Evolutionary conservation across 2,113 vertebrate genomes (phyloP), one percentile per base, ranked within the genome.

Genomic region (Cynocephalus volans): DNA sequence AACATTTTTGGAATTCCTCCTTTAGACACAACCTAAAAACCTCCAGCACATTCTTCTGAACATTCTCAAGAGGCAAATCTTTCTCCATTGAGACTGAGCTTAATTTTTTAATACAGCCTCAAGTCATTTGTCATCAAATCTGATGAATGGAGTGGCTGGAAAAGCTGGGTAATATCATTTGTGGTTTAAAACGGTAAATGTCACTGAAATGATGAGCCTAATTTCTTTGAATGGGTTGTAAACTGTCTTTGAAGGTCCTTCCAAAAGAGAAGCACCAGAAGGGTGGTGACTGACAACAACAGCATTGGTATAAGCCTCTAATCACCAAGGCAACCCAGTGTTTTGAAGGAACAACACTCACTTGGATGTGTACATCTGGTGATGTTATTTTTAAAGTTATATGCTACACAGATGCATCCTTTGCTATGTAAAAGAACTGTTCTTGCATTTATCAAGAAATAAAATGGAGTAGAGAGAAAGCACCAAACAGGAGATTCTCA

Each of bases 211-310:
- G 28, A 86, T 79, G 33, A 73, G 36, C 12, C n/a, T 80, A 48
- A 75, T 92, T 92, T 69, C 80, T 90, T 80, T 58, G 58, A 79
- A 76, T 87, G n/a, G 26, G 75, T 54, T 96, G 19, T 80, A 80
- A 90, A 94, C 36, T 89, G 92, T 17, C 82, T 93, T 89, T 72
- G 52, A 97, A 93, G 76, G 1, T 54, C 73, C 24, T 87, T 97
- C 45, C 64, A 67, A 79, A 97, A 82, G 54, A 90, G 28, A 79
- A 81, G 79, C 50, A 41, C 36, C 5, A 15, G 33, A 73, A 90
- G 92, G 36, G 36, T 50, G 14, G 48, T 58, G 62, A 91, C 84
- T 65, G 76, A 82, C 5, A 24, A 73, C 1, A 21, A 19, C 45
- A 64, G 36, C 4, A 0, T 41, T 92, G 83, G 52, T 73, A 31